Evolutionary conservation across 53 echinoderm and acorn worm genomes (phyloP), one percentile per base, ranked within the genome.

Genomic region (Stichopus horrens): DNA sequence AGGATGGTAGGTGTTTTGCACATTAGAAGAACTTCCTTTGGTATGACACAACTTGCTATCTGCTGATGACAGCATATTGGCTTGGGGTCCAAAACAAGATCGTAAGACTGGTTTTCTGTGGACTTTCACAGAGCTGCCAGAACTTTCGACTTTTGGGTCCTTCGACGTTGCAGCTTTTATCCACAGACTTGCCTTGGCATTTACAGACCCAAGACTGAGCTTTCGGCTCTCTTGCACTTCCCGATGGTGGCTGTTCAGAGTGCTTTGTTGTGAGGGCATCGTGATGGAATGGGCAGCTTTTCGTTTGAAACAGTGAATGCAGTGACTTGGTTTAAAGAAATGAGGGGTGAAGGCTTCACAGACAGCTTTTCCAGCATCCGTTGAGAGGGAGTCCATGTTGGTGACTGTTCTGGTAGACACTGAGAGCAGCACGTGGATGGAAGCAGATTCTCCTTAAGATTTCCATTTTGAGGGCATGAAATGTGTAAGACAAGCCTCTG

Each of bases 281-380:
- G 23, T 63, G 52, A 65, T 52, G 65, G 85, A 23, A 82, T 97
- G 98, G 23, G 89, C 89, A 22, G 94, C 79, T 65, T 93, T 94
- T 18, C 90, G 79, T 83, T 94, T 95, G 88, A 95, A 97, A 88
- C 98, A 97, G 18, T 94, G 93, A 10, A 89, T 91, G 75, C 98
- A 97, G 76, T 96, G 93, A 9, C 91, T 88, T 7, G 82, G 86
- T 74, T 95, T 97, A 88, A 95, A 97, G 58, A 92, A 86, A 56
- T 97, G 95, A 55, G 91, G 92, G 81, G 91, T 90, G 90, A 95
- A 97, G 55, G 91, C 79, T 5, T 83, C 56, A 73, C 96, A 96
- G 52, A 92, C 94, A 23, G 16, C 19, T 55, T 73, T n/a, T 8
- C 58, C 81, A 20, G 56, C 8, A 21, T 81, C 57, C 21, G 2